phyloP scores from a whole-genome alignment of 2,888 invertebrate species.

The Agonopterix subpropinquella region DNA sequence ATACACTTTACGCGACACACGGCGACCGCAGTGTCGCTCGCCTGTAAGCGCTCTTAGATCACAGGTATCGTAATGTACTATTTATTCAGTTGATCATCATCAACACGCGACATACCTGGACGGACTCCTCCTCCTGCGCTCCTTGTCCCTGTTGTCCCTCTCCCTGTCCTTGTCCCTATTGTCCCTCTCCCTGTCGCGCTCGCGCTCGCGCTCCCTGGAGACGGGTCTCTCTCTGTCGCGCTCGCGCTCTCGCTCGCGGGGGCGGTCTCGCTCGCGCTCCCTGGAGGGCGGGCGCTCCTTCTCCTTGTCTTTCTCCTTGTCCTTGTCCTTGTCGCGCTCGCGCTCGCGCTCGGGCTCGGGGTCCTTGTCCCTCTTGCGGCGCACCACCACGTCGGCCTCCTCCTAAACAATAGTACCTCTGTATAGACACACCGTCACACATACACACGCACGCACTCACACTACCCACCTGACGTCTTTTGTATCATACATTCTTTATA shows the following conservation, averaged over 20 bases:
- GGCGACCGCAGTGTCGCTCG: too few species aligned
- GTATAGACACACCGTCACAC: too few species aligned
- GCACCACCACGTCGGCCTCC: constrained; percentile 78
- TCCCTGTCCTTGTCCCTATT: constrained; percentile 47
- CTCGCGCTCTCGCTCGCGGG: constrained; percentile 32
- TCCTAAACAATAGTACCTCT: constrained; percentile 61
- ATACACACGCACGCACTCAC: too few species aligned
- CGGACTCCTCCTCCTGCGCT: constrained; percentile 51
- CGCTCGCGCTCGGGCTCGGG: constrained; percentile 31
- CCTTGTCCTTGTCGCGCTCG: constrained; percentile 46
- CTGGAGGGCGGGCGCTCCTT: constrained; percentile 30
- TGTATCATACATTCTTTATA: too few species aligned
- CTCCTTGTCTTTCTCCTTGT: too few species aligned
- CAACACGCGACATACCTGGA: constrained; percentile 25
- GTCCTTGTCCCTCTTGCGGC: constrained; percentile 61
- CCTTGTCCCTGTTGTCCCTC: constrained; percentile 52
- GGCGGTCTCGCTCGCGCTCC: constrained; percentile 30
- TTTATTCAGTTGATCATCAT: too few species aligned
- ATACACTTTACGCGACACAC: too few species aligned
- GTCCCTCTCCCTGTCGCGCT: constrained; percentile 20
- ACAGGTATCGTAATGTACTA: too few species aligned
- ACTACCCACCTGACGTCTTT: too few species aligned
- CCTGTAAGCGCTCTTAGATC: too few species aligned
- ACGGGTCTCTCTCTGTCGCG: constrained; percentile 19
- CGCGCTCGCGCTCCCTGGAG: constrained; percentile 22